These are phyloP conservation scores for Ceratotherium simum DNA, from an alignment of 2,113 vertebrate species.

Conservation along the genomic window DNA sequence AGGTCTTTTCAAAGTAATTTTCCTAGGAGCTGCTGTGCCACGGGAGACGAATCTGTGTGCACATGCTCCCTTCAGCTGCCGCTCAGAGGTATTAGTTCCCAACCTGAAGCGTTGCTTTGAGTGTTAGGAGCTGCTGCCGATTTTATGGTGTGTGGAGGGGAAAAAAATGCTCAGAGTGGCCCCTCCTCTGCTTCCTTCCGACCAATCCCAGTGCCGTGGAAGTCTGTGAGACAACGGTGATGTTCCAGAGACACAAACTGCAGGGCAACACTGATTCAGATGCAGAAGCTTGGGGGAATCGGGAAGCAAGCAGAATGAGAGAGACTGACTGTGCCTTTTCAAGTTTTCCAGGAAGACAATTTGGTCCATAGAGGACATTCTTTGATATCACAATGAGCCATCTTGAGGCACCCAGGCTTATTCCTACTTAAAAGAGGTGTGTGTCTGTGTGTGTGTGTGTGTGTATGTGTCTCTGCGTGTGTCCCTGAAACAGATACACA, in stretches of 20 bases:
- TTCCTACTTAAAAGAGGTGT: neutral
- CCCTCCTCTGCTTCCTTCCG: constrained; percentile 82
- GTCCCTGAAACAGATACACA: neutral
- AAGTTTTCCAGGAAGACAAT: constrained; percentile 52
- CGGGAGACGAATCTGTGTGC: neutral
- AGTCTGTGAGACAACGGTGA: constrained; percentile 61
- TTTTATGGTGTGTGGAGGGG: constrained; percentile 67
- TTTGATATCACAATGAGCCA: neutral
- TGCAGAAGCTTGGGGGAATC: neutral
- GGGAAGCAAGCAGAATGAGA: neutral
- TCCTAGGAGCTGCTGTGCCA: neutral
- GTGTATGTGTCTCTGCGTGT: neutral
- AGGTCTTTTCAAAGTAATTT: constrained; percentile 18
- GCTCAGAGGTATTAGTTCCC: constrained; percentile 40
- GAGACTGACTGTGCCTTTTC: neutral
- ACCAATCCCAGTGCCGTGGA: constrained; percentile 83
- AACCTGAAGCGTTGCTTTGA: constrained; percentile 34
- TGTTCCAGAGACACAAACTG: constrained; percentile 54
- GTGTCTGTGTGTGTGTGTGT: neutral
- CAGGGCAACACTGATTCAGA: neutral
- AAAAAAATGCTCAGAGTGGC: constrained; percentile 65
- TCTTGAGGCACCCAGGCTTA: neutral
- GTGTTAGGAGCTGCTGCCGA: constrained; percentile 72
- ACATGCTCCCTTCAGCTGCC: constrained; percentile 42
- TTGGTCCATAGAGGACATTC: neutral